Percentiles rank a stretch among this genome's conserved stretches.
Conservation (phyloP, 1,140 invertebrate genomes). For the Sarcophaga bullata region DNA sequence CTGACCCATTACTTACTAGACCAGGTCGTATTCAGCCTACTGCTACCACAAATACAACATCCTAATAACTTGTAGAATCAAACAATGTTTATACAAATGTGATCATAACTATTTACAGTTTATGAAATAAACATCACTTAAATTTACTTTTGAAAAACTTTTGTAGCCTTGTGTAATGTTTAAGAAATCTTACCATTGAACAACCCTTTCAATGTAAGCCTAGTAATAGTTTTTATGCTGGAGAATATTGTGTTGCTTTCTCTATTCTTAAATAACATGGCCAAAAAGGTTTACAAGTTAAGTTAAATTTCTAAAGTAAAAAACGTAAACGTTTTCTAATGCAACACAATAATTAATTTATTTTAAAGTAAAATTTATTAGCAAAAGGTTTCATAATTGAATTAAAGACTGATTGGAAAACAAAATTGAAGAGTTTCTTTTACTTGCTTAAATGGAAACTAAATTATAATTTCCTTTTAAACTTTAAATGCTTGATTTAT, state of each 20-base stretch:
- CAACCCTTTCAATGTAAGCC: not conserved
- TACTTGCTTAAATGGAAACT: not conserved
- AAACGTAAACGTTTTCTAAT: not conserved
- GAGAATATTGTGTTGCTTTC: no score
- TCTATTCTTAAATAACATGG: no score
- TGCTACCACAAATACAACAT: no score
- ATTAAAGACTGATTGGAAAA: not conserved
- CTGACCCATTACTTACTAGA: no score
- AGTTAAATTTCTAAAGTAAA: not conserved
- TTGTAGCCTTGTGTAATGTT: no score
- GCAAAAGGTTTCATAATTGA: constrained; percentile 8
- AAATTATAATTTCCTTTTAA: not conserved
- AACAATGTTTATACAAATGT: no score
- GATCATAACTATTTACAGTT: no score
- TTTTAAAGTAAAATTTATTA: constrained; percentile 14
- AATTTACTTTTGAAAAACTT: no score
- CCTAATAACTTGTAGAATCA: no score
- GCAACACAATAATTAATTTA: not conserved
- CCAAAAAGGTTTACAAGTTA: not conserved
- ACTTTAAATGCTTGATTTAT: not conserved
- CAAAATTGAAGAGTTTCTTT: not conserved
- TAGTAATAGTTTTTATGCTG: not conserved
- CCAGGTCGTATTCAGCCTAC: no score
- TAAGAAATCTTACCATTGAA: not conserved
- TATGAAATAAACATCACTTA: no score